Conservation (phyloP, 2,888 invertebrate genomes). For the Dryocosmus kuriphilus region DNA sequence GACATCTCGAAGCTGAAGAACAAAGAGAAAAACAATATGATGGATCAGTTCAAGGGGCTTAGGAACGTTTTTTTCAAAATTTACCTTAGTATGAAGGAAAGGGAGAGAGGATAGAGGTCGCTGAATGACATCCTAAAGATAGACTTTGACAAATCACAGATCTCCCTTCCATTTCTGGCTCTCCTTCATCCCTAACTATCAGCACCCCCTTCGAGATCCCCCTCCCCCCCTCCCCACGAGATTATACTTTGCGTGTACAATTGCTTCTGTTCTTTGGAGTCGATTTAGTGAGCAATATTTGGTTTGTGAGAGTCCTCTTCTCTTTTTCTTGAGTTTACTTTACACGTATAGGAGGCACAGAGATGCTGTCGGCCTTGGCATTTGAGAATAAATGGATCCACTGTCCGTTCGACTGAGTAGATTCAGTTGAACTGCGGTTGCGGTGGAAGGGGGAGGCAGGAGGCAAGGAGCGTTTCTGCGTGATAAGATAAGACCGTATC, state of each 20-base stretch:
- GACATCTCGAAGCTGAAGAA: constrained; percentile 16
- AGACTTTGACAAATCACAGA: constrained; percentile 34
- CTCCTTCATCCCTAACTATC: constrained; percentile 5
- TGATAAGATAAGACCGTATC: constrained; percentile 74
- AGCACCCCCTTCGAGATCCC: not conserved
- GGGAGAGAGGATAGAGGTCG: constrained; percentile 2
- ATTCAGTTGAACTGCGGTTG: constrained; percentile 57
- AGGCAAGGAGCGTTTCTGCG: constrained; percentile 69
- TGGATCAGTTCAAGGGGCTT: constrained; percentile 23
- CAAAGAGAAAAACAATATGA: constrained; percentile 37
- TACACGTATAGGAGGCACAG: constrained; percentile 10
- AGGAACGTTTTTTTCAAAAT: constrained; percentile 3
- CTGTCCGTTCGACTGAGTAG: constrained; percentile 57
- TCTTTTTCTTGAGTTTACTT: constrained; percentile 21
- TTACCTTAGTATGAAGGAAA: constrained; percentile 8
- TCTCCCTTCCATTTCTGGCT: not conserved
- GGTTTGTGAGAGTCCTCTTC: constrained; percentile 6
- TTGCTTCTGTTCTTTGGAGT: constrained; percentile 19
- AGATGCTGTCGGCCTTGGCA: constrained; percentile 67
- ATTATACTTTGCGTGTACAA: constrained; percentile 2
- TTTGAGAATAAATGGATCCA: constrained; percentile 75
- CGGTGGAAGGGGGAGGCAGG: constrained; percentile 53
- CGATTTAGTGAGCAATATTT: constrained; percentile 25
- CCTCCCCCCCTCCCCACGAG: not conserved
- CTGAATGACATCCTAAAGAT: constrained; percentile 20